These are phyloP conservation scores for Zaprionus lachaisei DNA, from an alignment of 1,140 invertebrate species.

Conservation along the genomic window DNA sequence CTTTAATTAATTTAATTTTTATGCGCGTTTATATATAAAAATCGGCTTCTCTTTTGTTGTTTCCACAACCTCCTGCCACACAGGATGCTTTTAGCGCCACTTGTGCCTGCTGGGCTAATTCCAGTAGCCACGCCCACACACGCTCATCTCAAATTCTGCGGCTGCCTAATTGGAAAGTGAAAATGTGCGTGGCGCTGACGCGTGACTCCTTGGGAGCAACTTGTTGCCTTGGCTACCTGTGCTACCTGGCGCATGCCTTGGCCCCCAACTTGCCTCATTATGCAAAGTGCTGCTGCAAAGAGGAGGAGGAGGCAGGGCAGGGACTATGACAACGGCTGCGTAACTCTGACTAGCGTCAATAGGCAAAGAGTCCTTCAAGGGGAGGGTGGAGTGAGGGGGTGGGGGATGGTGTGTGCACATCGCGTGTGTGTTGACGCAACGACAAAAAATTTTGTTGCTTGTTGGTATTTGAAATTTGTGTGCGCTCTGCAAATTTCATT, in stretches of 20 bases:
- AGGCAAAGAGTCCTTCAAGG: constrained; percentile 15
- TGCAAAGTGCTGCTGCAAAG: constrained; percentile 62
- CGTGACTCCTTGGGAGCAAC: constrained; percentile 62
- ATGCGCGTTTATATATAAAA: background rate
- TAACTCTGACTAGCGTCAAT: constrained; percentile 1
- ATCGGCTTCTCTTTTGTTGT: background rate
- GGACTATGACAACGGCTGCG: background rate
- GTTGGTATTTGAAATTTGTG: constrained; percentile 61
- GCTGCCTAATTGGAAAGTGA: constrained; percentile 56
- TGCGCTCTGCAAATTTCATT: constrained; percentile 63
- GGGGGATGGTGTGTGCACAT: background rate
- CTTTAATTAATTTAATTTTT: background rate
- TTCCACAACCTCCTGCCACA: background rate
- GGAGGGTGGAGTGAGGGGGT: background rate
- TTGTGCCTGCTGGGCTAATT: constrained; percentile 1
- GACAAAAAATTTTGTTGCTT: constrained; percentile 40
- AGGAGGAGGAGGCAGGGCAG: background rate
- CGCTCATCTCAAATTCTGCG: constrained; percentile 26
- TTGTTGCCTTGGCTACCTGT: constrained; percentile 56
- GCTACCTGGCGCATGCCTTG: background rate
- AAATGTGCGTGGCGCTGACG: constrained; percentile 72
- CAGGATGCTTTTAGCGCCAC: background rate
- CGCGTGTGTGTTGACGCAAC: constrained; percentile 34
- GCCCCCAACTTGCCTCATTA: constrained; percentile 64
- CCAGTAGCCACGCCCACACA: constrained; percentile 1